phyloP scores from a whole-genome alignment of 2,113 vertebrate species.

The Neogale vison region DNA sequence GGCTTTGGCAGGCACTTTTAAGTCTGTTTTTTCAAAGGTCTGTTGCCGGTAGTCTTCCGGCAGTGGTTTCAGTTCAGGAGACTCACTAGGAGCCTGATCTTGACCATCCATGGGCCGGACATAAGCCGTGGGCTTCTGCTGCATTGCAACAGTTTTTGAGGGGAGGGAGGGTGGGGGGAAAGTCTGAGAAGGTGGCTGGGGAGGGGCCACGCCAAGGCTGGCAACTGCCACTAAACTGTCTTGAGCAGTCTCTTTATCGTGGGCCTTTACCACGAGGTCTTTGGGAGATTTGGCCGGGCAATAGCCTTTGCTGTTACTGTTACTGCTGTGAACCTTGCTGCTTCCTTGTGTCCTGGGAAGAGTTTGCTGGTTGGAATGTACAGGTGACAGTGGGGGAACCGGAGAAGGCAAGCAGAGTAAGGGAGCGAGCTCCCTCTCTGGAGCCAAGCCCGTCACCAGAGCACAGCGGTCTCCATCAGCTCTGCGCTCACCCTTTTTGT shows the following conservation, averaged over 20 bases:
- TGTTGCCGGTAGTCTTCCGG: conserved; percentile 84
- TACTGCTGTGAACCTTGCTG: conserved; percentile 59
- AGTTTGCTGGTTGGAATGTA: conserved; percentile 88
- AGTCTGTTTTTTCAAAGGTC: conserved; percentile 84
- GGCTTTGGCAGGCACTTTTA: conserved; percentile 86
- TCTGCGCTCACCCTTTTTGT: conserved; percentile 74
- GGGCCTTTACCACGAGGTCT: conserved; percentile 64
- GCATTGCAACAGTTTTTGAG: conserved; percentile 90
- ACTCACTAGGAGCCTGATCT: conserved; percentile 91
- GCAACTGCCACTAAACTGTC: conserved; percentile 73
- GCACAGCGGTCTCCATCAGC: conserved; percentile 69
- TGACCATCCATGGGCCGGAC: conserved; percentile 97
- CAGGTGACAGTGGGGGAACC: conserved; percentile 83
- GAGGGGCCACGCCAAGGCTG: conserved; percentile 79
- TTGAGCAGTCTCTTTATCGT: conserved; percentile 76
- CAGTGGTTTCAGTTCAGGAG: conserved; percentile 91
- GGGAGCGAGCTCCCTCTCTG: conserved; percentile 77
- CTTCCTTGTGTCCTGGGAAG: conserved; percentile 77
- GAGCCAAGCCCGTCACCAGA: conserved; percentile 52
- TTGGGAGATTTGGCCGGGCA: conserved; percentile 74
- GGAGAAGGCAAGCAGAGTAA: conserved; percentile 85
- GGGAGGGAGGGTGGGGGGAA: conserved; percentile 89
- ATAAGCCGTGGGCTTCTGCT: conserved; percentile 96
- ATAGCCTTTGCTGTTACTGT: conserved; percentile 75
- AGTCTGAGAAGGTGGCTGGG: conserved; percentile 87